Conservation (phyloP, 2,888 invertebrate species). For the Anodontia alba region DNA sequence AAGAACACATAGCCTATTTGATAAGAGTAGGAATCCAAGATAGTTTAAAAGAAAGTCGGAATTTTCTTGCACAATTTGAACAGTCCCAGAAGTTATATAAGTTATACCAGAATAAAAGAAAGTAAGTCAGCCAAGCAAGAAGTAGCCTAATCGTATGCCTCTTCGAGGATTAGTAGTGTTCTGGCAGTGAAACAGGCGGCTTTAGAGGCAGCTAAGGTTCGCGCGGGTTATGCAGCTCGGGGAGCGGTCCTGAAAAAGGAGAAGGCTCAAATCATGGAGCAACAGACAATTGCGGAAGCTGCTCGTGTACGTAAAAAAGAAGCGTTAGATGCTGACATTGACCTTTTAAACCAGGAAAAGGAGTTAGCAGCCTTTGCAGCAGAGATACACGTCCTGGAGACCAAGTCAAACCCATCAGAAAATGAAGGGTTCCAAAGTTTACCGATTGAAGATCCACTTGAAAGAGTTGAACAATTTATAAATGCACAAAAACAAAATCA, state of each 20-base stretch:
- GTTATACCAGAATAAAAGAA: neutral
- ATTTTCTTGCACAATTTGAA: neutral
- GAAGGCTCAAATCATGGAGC: neutral
- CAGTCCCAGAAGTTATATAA: neutral
- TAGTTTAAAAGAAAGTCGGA: neutral
- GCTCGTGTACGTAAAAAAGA: neutral
- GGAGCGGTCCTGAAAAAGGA: neutral
- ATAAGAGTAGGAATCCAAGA: neutral
- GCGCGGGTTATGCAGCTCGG: neutral
- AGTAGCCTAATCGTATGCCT: neutral
- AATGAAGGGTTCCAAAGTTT: neutral
- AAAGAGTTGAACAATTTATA: neutral
- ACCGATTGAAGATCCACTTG: neutral
- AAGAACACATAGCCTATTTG: neutral
- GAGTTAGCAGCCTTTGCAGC: neutral
- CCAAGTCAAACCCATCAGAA: neutral
- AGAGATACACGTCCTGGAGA: neutral
- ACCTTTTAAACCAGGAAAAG: neutral
- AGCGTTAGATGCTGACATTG: neutral
- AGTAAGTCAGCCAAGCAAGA: neutral
- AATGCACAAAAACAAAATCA: neutral
- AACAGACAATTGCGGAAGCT: slow-evolving; percentile 3
- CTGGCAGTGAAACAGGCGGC: neutral
- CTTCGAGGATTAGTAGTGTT: neutral
- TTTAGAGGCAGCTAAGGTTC: neutral